Conservation (phyloP, 2,888 invertebrate species). For the Archips xylosteana region DNA sequence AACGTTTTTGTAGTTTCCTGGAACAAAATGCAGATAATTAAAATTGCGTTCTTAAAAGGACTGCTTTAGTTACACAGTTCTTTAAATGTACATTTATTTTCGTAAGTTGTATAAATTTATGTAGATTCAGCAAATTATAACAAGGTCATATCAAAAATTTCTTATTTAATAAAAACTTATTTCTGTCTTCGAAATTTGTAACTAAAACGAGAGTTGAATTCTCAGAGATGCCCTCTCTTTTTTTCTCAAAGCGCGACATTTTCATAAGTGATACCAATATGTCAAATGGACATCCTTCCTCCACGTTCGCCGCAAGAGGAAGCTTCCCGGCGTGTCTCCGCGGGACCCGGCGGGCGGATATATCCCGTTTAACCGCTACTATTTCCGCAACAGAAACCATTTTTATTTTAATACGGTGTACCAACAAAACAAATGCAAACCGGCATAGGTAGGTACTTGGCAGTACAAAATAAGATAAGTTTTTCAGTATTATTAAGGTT, state of each 20-base stretch:
- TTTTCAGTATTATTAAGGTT: no score
- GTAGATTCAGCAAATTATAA: no score
- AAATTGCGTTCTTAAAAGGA: no score
- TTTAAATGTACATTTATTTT: no score
- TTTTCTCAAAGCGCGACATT: constrained; percentile 10
- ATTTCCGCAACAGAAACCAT: constrained; percentile 29
- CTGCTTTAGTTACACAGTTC: no score
- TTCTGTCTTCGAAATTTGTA: not conserved
- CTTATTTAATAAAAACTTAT: no score
- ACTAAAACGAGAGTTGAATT: not conserved
- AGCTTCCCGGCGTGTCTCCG: constrained; percentile 22
- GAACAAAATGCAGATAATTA: no score
- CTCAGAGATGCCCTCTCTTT: not conserved
- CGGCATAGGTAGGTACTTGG: no score
- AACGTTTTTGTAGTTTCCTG: no score
- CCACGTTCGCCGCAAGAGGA: constrained; percentile 7
- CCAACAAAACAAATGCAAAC: not conserved
- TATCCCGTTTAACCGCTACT: constrained; percentile 39
- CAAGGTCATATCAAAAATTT: no score
- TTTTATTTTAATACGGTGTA: constrained; percentile 15
- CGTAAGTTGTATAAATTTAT: no score
- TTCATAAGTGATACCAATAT: constrained; percentile 19
- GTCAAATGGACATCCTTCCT: constrained; percentile 19
- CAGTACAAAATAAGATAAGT: no score
- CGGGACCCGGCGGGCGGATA: constrained; percentile 26